Evolutionary conservation across 2,113 vertebrate genomes (phyloP), one percentile per base, ranked within the genome.

Genomic region (Periophthalmodon schlosseri): DNA sequence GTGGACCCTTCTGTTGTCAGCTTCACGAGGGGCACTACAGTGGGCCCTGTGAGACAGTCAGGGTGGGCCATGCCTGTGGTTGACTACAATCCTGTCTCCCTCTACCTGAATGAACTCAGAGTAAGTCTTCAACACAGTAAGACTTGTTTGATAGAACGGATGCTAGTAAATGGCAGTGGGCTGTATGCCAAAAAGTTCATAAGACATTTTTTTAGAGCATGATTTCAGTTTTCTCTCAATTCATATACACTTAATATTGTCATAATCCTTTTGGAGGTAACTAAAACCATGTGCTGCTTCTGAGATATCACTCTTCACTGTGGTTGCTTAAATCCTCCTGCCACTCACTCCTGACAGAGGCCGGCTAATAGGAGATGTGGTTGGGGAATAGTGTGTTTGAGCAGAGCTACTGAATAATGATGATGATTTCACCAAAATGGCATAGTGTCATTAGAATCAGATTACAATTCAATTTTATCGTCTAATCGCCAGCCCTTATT

Each of bases 61-160:
- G 88, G 94, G 44, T 87, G 93, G 10, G 80, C 86, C 63, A 90
- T 97, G 24, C 98, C 97, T 0, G 96, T 99, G 39, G 90, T 98
- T 20, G 95, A 95, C 87, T 99, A 94, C 33, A 95, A 98, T 86
- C 98, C 97, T 0, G 96, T 95, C 21, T 88, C 93, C 73, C 86
- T 92, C 61, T 99, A 96, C 78, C 91, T 99, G n/a, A 83, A 70
- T 18, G 96, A 98, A 82, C 94, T 99, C 76, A 93, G 94, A 66
- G 98, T 99, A 87, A 92, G 96, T 80, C 4, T 54, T 24, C 18
- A 46, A 8, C 64, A 44, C 18, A 39, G 33, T 23, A 9, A 57
- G 15, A 50, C 49, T 47, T 7, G 49, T 18, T 52, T 18, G 16
- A 16, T 50, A 5, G 5, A 49, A 16, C 5, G 3, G 15, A 50